Evolutionary conservation across 2,797 vertebrate genomes (phyloP), one percentile per base, ranked within the genome.

Genomic region (Brotula barbata): DNA sequence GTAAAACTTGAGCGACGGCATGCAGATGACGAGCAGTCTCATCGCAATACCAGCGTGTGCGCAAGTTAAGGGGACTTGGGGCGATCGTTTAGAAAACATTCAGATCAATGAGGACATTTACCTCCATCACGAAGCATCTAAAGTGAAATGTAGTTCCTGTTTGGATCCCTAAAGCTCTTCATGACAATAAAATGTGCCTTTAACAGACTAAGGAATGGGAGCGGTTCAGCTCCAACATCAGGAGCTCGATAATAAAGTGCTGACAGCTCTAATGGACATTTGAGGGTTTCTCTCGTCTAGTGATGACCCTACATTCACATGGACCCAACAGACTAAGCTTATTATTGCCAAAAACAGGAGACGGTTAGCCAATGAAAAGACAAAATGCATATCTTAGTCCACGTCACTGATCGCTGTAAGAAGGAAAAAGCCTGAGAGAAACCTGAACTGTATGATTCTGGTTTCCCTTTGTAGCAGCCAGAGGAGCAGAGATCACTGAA

Each of bases 191-290:
- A 77, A 75, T 50, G 71, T 77, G 54, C 73, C 54, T 48, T 56
- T 64, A 71, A 63, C 69, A 70, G 68, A 67, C 52, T 7, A 51
- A 69, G 62, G 77, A 71, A 51, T 40, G 56, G 66, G 31, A 34
- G 48, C 41, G 31, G n/a, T 41, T 57, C 16, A 59, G 46, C 23
- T 37, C 66, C 60, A 17, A 36, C 22, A 31, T 64, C 68, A 61
- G 58, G 55, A 80, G 69, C 73, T 57, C 58, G 50, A 68, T 66
- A 67, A 83, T 89, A 88, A 90, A 88, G 87, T 88, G 85, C 88
- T 73, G 83, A 78, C 71, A 58, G 71, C 80, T 81, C 71, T 51
- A 69, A 72, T 28, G 47, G 69, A 75, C 71, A 68, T 64, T 51
- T 63, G 45, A 68, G 33, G 62, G 33, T 58, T 36, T 34, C 53